phyloP scores from a whole-genome alignment of 2,888 invertebrate species.

The Anodontia alba region DNA sequence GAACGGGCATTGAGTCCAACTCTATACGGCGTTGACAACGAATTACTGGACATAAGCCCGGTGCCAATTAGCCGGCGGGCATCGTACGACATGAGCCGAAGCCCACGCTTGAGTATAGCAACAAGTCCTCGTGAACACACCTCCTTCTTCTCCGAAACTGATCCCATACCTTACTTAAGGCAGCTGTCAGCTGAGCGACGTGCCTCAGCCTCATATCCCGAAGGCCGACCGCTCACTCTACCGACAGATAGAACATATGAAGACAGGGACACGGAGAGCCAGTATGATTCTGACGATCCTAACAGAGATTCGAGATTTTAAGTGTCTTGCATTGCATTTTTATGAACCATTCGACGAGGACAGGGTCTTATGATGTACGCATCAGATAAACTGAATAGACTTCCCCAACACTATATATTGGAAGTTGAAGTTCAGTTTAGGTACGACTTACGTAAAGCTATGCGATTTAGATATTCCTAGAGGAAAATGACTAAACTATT shows the following conservation, averaged over 20 bases:
- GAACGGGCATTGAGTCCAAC: slow-evolving; percentile 75
- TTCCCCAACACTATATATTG: too few relatives aligned
- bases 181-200: slow-evolving; percentile 52
- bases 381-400: too few relatives aligned
- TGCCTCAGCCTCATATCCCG: slow-evolving; percentile 50
- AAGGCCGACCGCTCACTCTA: slow-evolving; percentile 52
- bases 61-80: slow-evolving; percentile 72
- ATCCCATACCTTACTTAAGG: slow-evolving; percentile 66
- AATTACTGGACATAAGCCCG: slow-evolving; percentile 74
- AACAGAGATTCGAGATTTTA: slow-evolving; percentile 40
- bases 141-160: slow-evolving; percentile 78
- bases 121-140: slow-evolving; percentile 73
- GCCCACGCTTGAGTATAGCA: slow-evolving; percentile 76
- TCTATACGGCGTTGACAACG: slow-evolving; percentile 74
- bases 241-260: slow-evolving; percentile 40
- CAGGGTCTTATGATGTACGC: too few relatives aligned
- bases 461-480: too few relatives aligned
- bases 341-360: too few relatives aligned
- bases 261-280: slow-evolving; percentile 48
- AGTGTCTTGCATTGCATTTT: too few relatives aligned
- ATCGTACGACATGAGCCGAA: slow-evolving; percentile 67
- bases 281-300: slow-evolving; percentile 52
- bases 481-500: too few relatives aligned
- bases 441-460: too few relatives aligned
- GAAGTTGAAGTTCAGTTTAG: too few relatives aligned